phyloP scores from a whole-genome alignment of 2,113 vertebrate genomes.

The Cyprinodon variegatus region DNA sequence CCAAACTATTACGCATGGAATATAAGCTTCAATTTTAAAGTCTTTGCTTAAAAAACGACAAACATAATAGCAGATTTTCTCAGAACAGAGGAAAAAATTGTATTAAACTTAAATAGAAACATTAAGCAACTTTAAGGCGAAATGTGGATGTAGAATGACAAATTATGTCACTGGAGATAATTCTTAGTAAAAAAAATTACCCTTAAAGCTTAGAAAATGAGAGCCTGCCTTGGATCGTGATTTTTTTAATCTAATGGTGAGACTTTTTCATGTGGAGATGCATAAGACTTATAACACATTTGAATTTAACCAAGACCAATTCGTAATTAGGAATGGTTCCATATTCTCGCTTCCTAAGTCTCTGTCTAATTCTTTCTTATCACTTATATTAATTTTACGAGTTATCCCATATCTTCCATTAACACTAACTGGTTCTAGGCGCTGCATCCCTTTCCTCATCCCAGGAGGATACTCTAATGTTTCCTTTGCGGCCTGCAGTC shows the following conservation, averaged over 20 bases:
- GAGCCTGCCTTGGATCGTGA: background rate
- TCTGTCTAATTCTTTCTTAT: background rate
- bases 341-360: background rate
- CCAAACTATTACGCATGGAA: slow-evolving; percentile 20
- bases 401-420: too few relatives aligned
- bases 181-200: background rate
- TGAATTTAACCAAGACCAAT: background rate
- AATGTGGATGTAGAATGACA: background rate
- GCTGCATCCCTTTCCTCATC: slow-evolving; percentile 16
- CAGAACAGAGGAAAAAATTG: background rate
- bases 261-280: background rate
- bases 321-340: background rate
- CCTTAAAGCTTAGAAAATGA: background rate
- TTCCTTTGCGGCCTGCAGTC: slow-evolving; percentile 15
- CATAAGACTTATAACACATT: background rate
- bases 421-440: slow-evolving; percentile 13
- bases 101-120: background rate
- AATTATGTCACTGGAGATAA: background rate
- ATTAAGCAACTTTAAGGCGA: background rate
- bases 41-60: background rate
- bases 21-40: background rate
- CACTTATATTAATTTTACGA: background rate
- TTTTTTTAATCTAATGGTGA: too few relatives aligned
- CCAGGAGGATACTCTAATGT: slow-evolving; percentile 6
- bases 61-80: background rate